Evolutionary conservation across 2,113 vertebrate genomes (phyloP), one percentile per base, ranked within the genome.

Genomic region (Chionomys nivalis): DNA sequence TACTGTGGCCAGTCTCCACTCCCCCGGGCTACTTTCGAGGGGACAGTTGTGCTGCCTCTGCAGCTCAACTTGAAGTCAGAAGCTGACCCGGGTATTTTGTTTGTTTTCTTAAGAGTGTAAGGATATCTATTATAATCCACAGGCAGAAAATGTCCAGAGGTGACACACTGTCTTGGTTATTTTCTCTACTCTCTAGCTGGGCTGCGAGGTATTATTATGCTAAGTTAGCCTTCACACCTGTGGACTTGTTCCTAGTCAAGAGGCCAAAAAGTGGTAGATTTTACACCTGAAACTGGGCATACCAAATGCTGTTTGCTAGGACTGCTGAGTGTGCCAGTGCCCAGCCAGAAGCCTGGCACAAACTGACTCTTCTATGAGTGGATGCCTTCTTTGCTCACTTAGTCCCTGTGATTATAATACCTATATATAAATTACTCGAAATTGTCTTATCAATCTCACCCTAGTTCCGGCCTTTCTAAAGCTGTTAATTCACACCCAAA

Each of bases 211-310:
- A 36, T 28, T 58, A 42, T 87, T 19, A n/a, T n/a, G 13, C 39
- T 70, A 95, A n/a, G 47, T 24, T 66, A 90, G 77, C 19, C 85
- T 91, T 72, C 31, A 7, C 14, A 39, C 94, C 72, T 92, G 65
- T 31, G 52, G 24, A 42, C 26, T 39, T 73, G 68, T 7, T n/a
- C 36, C 16, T 58, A 13, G 26, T 9, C 68, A 42, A 42, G n/a
- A 73, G n/a, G 24, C 24, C 13, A 28, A 55, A 14, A 58, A 73
- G 14, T 4, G 0, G 31, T 47, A 82, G 81, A 3, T 91, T 92
- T 79, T 14, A 3, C 7, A 21, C 94, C 61, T 92, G 44, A 33
- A 42, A 88, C 90, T 19, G 65, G 26, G 36, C 33, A 9, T 26
- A 44, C 39, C 24, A 26, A 19, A 13, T 33, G 31, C 89, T 82